Base-by-base conservation (phyloP, 2,113 vertebrate genomes). In the Fregetta grallaria region DNA sequence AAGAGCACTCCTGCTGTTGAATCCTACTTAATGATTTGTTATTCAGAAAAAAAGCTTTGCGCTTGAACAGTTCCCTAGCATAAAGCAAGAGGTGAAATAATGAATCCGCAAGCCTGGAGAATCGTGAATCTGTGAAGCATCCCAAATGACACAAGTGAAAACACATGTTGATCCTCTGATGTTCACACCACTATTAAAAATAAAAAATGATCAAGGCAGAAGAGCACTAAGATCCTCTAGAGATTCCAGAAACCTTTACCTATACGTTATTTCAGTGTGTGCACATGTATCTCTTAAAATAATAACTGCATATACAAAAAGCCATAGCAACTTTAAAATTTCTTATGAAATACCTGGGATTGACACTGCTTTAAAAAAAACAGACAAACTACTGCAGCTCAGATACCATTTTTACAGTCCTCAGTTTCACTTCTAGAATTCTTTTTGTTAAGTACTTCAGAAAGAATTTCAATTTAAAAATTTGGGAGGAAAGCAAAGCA, bases 41-140 rank as follows among this genome's bases (percentile, higher is more conserved):
- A 42, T 44, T 93, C 71, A 83, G 74, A 87, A 86, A 78, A 76
- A 76, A 96, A 92, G 11, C 62, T 90, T 58, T 80, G 38, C 65
- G 62, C 36, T 76, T 58, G 27, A 90, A 53, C 36, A 76, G 44
- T 8, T 94, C 34, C 58, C 36, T 44, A 58, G 53, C 53, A 81
- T 40, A 95, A 90, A 90, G 66, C 56, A 81, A 76, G 81, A 88
- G 66, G 66, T 88, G 53, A 95, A 94, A 85, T 49, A 88, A 89
- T 3, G 10, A 93, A 91, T 65, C 58, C 6, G 3, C 52, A 91
- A 78, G 74, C 22, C 67, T 62, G 42, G 36, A 75, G 63, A 86
- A 67, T 5, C 8, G 4, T 18, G 63, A 79, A 71, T 36, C 42
- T 55, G 29, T 4, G 53, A 95, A 88, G 71, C 58, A 88, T 76